Evolutionary conservation across 2,113 vertebrate genomes (phyloP).

Genomic region (Mixornis gularis): DNA sequence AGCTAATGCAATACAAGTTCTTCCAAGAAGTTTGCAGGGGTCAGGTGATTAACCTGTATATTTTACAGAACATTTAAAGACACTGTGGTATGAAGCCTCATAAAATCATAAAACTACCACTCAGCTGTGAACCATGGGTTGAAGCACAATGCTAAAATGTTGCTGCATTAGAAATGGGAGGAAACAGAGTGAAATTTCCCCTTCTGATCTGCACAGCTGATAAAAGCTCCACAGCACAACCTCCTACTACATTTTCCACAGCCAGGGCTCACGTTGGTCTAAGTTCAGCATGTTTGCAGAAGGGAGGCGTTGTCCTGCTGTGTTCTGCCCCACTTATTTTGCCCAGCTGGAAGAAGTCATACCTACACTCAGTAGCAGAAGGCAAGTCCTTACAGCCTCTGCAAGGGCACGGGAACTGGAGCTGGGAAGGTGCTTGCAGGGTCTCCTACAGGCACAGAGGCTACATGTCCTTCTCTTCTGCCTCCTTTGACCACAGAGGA

Average conservation of each 20-base stretch:
- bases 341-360: neutral
- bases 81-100: slow-evolving; percentile 55
- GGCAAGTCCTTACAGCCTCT: neutral
- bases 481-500: neutral
- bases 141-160: slow-evolving; percentile 59
- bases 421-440: neutral
- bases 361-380: neutral
- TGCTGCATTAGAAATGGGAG: slow-evolving; percentile 16
- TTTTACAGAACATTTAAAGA: slow-evolving; percentile 64
- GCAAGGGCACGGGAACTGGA: neutral
- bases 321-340: neutral
- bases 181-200: neutral
- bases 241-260: neutral
- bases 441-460: neutral
- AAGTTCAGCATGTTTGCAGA: neutral
- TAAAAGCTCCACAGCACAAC: neutral
- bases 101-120: slow-evolving; percentile 46
- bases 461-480: neutral
- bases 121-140: slow-evolving; percentile 11
- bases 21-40: slow-evolving; percentile 65
- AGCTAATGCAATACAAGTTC: slow-evolving; percentile 70
- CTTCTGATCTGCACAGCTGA: neutral
- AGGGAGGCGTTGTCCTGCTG: neutral
- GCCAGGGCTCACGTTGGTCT: neutral
- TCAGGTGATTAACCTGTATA: slow-evolving; percentile 60